A percentile compares a stretch with the other conserved stretches of the same genome.
phyloP scores from a whole-genome alignment of 2,113 vertebrate species.

The Tetraodon nigroviridis region DNA sequence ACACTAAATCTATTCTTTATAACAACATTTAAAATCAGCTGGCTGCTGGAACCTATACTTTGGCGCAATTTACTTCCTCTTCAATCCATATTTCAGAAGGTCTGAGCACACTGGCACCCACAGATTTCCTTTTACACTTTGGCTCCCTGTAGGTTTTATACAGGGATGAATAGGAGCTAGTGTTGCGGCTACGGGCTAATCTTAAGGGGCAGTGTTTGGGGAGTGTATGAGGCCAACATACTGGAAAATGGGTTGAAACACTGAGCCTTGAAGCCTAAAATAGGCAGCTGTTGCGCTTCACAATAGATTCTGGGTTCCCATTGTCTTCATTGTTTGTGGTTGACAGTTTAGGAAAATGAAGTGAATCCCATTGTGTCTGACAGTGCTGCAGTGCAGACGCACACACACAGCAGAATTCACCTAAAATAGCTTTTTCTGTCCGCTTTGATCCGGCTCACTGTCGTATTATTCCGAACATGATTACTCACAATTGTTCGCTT shows the following conservation, averaged over 20 bases:
- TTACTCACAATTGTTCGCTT: conserved; percentile 46
- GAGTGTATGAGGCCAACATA: too few relatives aligned
- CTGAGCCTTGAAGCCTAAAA: conserved; percentile 16
- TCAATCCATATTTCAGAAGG: background rate
- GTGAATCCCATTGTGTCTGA: conserved; percentile 44
- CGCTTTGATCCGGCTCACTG: conserved; percentile 42
- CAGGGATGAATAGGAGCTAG: too few relatives aligned
- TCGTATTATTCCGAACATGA: conserved; percentile 48
- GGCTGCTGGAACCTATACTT: conserved; percentile 1
- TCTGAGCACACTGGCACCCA: background rate
- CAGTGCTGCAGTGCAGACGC: conserved; percentile 29
- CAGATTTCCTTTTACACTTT: background rate
- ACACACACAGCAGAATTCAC: conserved; percentile 29
- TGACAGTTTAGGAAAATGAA: conserved; percentile 44
- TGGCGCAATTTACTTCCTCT: background rate
- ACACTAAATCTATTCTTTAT: conserved; percentile 4
- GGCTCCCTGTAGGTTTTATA: background rate
- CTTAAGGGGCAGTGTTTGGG: too few relatives aligned
- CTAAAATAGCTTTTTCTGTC: conserved; percentile 51
- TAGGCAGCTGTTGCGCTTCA: conserved; percentile 42
- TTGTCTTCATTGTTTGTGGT: conserved; percentile 49
- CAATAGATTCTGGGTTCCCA: conserved; percentile 41
- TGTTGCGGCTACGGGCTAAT: too few relatives aligned
- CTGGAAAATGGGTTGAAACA: conserved; percentile 12
- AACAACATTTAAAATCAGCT: conserved; percentile 1